Percentiles rank a stretch among this genome's conserved stretches.
phyloP scores from a whole-genome alignment of 1,140 invertebrate species.

The Cheumatopsyche charites region DNA sequence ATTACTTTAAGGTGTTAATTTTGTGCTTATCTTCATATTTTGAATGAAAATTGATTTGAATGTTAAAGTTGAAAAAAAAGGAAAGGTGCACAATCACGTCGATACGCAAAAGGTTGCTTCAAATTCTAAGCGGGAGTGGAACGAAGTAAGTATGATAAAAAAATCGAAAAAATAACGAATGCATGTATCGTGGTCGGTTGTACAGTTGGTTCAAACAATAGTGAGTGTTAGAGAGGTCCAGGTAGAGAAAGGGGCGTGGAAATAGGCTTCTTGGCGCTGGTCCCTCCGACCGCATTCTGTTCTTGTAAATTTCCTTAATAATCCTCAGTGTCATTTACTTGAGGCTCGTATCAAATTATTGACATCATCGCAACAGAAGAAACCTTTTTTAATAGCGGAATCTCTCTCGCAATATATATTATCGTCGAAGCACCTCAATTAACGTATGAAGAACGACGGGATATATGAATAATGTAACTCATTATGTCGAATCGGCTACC shows the following conservation, averaged over 20 bases:
- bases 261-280: conserved; percentile 18
- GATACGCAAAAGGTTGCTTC: conserved; percentile 7
- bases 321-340: conserved; percentile 31
- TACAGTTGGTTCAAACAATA: conserved; percentile 34
- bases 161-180: conserved; percentile 18
- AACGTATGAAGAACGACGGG: neutral
- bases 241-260: conserved; percentile 38
- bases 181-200: conserved; percentile 21
- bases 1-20: no score
- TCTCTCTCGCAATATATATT: conserved; percentile 16
- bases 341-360: conserved; percentile 28
- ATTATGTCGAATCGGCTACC: neutral
- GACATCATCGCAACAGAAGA: conserved; percentile 14
- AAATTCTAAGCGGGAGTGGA: neutral
- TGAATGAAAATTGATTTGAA: neutral
- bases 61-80: conserved; percentile 3
- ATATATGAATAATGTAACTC: conserved; percentile 11
- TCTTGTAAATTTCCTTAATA: conserved; percentile 26
- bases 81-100: neutral
- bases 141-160: neutral
- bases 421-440: conserved; percentile 7
- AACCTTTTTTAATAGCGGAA: conserved; percentile 15
- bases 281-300: conserved; percentile 29
- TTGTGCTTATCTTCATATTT: no score
- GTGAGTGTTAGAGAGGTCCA: conserved; percentile 26